phyloP scores from a whole-genome alignment of 2,888 invertebrate species.

The Ophraella communa region DNA sequence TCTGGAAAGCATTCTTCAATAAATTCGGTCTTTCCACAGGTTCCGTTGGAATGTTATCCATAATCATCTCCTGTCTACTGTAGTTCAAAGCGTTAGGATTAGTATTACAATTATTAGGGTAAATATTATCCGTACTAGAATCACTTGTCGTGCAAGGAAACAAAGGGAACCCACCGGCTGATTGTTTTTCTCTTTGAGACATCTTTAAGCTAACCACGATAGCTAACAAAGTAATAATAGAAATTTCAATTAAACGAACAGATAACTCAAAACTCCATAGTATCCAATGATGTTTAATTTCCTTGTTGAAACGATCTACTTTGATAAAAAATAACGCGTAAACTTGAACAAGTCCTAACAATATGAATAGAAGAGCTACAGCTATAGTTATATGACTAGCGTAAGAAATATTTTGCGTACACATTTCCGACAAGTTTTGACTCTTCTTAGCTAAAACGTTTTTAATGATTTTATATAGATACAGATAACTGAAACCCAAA shows the following conservation, averaged over 20 bases:
- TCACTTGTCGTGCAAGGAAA: constrained; percentile 84
- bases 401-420: constrained; percentile 78
- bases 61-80: constrained; percentile 64
- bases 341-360: constrained; percentile 83
- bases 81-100: constrained; percentile 87
- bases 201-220: constrained; percentile 79
- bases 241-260: constrained; percentile 82
- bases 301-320: constrained; percentile 61
- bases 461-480: constrained; percentile 80
- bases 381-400: constrained; percentile 90
- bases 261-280: constrained; percentile 93
- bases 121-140: constrained; percentile 85
- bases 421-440: constrained; percentile 80
- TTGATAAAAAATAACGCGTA: constrained; percentile 78
- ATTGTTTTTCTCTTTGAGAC: constrained; percentile 76
- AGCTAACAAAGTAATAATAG: constrained; percentile 83
- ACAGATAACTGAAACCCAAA: constrained; percentile 84
- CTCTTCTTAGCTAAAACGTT: constrained; percentile 77
- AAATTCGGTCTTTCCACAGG: constrained; percentile 64
- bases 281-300: constrained; percentile 81
- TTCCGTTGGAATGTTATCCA: constrained; percentile 60
- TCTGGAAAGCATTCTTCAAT: constrained; percentile 65
- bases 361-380: constrained; percentile 81
- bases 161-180: constrained; percentile 76
- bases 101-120: constrained; percentile 85